Conservation (phyloP, 2,888 invertebrate genomes). For the Drosophila multiciliata region DNA sequence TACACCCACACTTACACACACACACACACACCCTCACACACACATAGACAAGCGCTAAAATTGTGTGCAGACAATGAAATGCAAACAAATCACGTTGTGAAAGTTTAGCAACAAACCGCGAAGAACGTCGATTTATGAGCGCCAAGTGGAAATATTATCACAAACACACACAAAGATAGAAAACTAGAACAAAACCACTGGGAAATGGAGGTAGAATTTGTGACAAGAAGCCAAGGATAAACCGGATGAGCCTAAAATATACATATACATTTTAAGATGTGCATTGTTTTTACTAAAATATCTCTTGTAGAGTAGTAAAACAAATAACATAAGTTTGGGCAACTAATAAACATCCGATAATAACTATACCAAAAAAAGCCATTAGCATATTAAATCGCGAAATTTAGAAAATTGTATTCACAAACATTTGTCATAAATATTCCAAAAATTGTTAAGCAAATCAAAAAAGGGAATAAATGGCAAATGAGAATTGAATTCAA, state of each 20-base stretch:
- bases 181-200: neutral
- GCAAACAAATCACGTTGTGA: conserved; percentile 59
- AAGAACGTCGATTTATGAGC: conserved; percentile 70
- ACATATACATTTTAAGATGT: neutral
- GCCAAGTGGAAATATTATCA: conserved; percentile 74
- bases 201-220: neutral
- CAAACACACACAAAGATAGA: conserved; percentile 10
- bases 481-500: conserved; percentile 29
- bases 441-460: conserved; percentile 58
- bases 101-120: conserved; percentile 59
- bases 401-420: neutral
- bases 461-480: conserved; percentile 4
- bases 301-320: neutral
- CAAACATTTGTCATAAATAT: conserved; percentile 50
- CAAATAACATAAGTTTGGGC: neutral
- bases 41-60: neutral
- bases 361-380: neutral
- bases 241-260: conserved; percentile 31
- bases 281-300: neutral
- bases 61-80: conserved; percentile 67
- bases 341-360: neutral
- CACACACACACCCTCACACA: neutral
- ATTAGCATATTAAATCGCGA: neutral
- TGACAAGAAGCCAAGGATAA: conserved; percentile 4
- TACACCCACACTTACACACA: neutral